These are phyloP conservation scores for Aleiodes leptofemur DNA, from an alignment of 2,888 invertebrate species.

Conservation along the genomic window DNA sequence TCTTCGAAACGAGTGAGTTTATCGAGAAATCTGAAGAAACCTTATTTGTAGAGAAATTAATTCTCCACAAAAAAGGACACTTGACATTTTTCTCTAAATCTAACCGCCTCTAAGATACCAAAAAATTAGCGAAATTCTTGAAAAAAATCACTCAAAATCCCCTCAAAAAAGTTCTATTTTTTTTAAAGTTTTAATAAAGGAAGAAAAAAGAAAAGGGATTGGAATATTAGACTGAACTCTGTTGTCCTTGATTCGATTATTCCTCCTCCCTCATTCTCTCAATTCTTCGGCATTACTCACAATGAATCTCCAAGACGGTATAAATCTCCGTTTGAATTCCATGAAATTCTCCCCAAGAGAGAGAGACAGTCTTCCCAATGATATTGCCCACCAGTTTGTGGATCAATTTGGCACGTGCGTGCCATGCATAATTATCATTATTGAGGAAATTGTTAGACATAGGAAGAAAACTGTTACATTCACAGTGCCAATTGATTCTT, in stretches of 20 bases:
- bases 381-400: slow-evolving; percentile 6
- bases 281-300: slow-evolving; percentile 8
- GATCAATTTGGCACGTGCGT: slow-evolving; percentile 49
- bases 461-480: not conserved
- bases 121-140: too few relatives aligned
- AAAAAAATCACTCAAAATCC: too few relatives aligned
- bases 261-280: not conserved
- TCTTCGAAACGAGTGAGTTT: too few relatives aligned
- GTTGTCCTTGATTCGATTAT: slow-evolving; percentile 12
- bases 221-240: not conserved
- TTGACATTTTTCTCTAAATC: too few relatives aligned
- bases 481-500: too few relatives aligned
- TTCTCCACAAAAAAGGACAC: too few relatives aligned
- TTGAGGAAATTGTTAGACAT: slow-evolving; percentile 41
- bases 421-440: slow-evolving; percentile 50
- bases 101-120: too few relatives aligned
- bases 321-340: slow-evolving; percentile 11
- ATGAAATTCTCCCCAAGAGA: slow-evolving; percentile 5
- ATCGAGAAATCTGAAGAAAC: too few relatives aligned
- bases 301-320: slow-evolving; percentile 24
- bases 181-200: too few relatives aligned
- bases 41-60: too few relatives aligned
- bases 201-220: not conserved
- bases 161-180: too few relatives aligned
- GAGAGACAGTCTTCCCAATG: not conserved